phyloP scores from a whole-genome alignment of 92 coral and sea anemone genomes.

The Parazoanthus darwini region DNA sequence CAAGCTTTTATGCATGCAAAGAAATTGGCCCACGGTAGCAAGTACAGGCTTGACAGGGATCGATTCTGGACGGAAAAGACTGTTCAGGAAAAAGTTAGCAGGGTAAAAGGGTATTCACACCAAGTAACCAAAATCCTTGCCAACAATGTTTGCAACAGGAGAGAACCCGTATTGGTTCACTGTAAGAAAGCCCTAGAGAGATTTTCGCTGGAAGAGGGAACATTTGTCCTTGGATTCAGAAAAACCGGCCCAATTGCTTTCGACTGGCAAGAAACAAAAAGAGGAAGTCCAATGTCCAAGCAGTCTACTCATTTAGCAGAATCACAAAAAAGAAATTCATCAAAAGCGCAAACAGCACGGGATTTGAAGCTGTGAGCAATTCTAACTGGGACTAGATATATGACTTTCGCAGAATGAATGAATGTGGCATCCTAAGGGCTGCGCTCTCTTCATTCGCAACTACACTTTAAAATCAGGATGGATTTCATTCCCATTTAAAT shows the following conservation, averaged over 20 bases:
- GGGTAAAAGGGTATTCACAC: slow-evolving; percentile 31
- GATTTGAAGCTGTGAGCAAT: neutral
- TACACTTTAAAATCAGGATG: too few relatives aligned
- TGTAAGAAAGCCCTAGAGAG: slow-evolving; percentile 33
- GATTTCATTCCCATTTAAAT: too few relatives aligned
- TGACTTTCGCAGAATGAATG: neutral
- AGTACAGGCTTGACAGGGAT: slow-evolving; percentile 29
- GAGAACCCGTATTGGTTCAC: slow-evolving; percentile 31
- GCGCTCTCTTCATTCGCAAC: too few relatives aligned
- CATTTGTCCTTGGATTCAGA: slow-evolving; percentile 35
- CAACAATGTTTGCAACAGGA: slow-evolving; percentile 31
- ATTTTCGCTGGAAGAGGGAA: slow-evolving; percentile 38
- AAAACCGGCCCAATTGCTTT: slow-evolving; percentile 44
- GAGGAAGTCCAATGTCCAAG: neutral
- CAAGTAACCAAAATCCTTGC: slow-evolving; percentile 35
- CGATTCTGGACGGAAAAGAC: slow-evolving; percentile 33
- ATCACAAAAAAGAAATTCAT: neutral
- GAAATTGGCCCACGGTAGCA: slow-evolving; percentile 27
- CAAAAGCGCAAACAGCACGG: neutral
- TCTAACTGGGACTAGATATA: neutral
- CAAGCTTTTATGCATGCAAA: slow-evolving; percentile 42
- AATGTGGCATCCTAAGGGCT: too few relatives aligned
- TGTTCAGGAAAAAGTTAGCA: slow-evolving; percentile 13
- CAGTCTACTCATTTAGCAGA: neutral
- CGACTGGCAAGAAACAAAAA: slow-evolving; percentile 35